Evolutionary conservation across 2,888 invertebrate species (phyloP).

Genomic region (Epirrhoe alternata): DNA sequence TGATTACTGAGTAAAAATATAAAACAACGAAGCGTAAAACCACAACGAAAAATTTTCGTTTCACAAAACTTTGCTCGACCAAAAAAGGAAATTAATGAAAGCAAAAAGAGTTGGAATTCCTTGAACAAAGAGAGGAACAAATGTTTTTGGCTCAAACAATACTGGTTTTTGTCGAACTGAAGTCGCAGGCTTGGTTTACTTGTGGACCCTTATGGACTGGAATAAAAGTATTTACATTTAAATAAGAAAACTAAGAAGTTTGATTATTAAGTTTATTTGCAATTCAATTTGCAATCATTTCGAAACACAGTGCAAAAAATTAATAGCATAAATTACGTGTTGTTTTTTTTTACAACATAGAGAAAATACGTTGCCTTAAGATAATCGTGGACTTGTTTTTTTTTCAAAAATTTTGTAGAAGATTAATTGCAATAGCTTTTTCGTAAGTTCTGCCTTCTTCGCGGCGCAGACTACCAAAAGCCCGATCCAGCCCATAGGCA

Average conservation of each 20-base stretch:
- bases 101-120: constrained; percentile 21
- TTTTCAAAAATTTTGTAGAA: too few relatives aligned
- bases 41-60: constrained; percentile 17
- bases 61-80: constrained; percentile 9
- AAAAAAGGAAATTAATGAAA: constrained; percentile 29
- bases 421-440: too few relatives aligned
- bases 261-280: too few relatives aligned
- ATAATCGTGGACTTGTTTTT: too few relatives aligned
- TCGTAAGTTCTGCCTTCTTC: background rate
- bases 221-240: constrained; percentile 5
- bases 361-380: too few relatives aligned
- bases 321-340: too few relatives aligned
- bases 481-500: constrained; percentile 5
- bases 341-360: too few relatives aligned
- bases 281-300: too few relatives aligned
- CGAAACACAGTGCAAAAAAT: too few relatives aligned
- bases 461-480: background rate
- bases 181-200: constrained; percentile 23
- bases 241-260: too few relatives aligned
- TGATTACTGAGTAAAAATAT: constrained; percentile 10
- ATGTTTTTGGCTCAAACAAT: constrained; percentile 33
- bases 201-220: constrained; percentile 48
- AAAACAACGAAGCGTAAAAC: constrained; percentile 8
- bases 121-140: constrained; percentile 29
- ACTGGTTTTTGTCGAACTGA: constrained; percentile 27